A percentile compares a stretch with the other conserved stretches of the same genome.
Evolutionary conservation across 2,113 vertebrate species (phyloP).

Genomic region (Dasyurus viverrinus): DNA sequence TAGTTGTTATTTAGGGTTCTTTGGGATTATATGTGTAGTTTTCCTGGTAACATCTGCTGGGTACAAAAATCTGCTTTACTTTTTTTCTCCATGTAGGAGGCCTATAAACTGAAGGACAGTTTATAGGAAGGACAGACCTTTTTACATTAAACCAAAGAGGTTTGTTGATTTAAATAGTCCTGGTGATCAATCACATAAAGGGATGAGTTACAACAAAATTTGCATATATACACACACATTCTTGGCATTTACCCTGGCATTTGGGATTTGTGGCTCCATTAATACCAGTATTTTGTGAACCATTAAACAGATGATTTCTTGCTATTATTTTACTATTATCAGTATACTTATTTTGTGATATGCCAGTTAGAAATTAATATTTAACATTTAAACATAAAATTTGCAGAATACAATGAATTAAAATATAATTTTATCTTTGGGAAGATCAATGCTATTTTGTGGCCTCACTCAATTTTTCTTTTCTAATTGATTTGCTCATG

Average conservation of each 20-base stretch:
- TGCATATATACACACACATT: conserved; percentile 58
- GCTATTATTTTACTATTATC: conserved; percentile 59
- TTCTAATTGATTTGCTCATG: neutral
- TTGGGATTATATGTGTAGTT: neutral
- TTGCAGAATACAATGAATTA: neutral
- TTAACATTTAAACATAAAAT: conserved; percentile 46
- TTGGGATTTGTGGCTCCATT: conserved; percentile 58
- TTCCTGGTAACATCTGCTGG: conserved; percentile 62
- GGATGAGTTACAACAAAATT: conserved; percentile 67
- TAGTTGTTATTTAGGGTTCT: neutral
- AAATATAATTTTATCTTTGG: conserved; percentile 34
- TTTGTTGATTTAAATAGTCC: conserved; percentile 67
- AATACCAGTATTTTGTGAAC: conserved; percentile 55
- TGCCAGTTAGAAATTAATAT: conserved; percentile 28
- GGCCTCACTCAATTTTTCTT: conserved; percentile 12
- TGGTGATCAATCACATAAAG: conserved; percentile 59
- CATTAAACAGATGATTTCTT: conserved; percentile 53
- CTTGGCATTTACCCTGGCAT: conserved; percentile 54
- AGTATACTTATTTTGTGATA: conserved; percentile 47
- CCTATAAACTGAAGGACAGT: conserved; percentile 31
- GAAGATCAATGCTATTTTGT: conserved; percentile 9
- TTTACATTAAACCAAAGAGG: conserved; percentile 28
- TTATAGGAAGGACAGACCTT: conserved; percentile 8
- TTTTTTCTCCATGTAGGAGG: conserved; percentile 46
- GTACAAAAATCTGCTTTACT: conserved; percentile 30